Percentiles rank a stretch among this genome's conserved stretches.
Evolutionary conservation across 2,113 vertebrate genomes (phyloP).

Genomic region (Numenius arquata): DNA sequence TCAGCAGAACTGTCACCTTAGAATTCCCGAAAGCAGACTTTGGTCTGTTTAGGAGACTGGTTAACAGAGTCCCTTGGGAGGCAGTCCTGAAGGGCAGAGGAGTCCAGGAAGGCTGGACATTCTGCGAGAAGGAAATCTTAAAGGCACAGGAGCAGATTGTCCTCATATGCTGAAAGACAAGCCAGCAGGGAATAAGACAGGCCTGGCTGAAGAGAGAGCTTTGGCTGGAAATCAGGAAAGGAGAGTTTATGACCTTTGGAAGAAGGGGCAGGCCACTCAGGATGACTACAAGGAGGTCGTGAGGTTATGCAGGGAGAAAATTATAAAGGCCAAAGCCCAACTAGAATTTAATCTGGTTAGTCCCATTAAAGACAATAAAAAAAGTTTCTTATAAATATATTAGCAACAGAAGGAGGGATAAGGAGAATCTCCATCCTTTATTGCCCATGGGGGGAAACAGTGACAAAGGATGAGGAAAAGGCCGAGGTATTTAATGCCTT

Average conservation of each 20-base stretch:
- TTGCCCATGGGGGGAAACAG: neutral
- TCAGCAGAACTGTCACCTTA: neutral
- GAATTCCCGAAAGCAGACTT: neutral
- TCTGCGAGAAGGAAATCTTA: neutral
- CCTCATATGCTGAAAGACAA: neutral
- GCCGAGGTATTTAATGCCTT: neutral
- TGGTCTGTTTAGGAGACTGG: neutral
- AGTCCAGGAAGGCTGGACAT: neutral
- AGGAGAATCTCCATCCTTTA: neutral
- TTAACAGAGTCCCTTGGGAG: neutral
- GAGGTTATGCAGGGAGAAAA: neutral
- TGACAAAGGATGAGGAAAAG: neutral
- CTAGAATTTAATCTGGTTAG: neutral
- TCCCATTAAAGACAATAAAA: neutral
- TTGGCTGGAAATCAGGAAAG: neutral
- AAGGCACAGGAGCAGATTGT: neutral
- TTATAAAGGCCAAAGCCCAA: neutral
- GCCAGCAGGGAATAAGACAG: neutral
- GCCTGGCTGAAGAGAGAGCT: neutral
- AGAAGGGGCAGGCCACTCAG: neutral
- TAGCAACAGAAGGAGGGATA: neutral
- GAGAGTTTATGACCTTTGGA: neutral
- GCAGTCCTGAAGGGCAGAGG: neutral
- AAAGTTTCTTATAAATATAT: neutral
- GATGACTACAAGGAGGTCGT: neutral